These are phyloP conservation scores for Listrodromus nycthemerus DNA, from an alignment of 2,888 invertebrate genomes.

Conservation along the genomic window DNA sequence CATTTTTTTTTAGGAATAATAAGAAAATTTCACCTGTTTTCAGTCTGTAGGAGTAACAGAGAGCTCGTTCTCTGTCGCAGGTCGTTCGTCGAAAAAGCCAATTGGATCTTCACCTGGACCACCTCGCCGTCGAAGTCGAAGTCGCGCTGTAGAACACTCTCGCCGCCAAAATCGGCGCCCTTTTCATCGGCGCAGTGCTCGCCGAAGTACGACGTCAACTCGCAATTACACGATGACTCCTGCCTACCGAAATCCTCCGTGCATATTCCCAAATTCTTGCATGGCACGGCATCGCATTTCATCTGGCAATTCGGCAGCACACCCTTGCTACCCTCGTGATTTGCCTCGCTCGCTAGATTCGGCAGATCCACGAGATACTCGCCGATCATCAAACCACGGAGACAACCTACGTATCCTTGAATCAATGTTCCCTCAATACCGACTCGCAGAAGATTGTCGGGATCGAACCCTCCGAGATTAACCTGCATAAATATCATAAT, in stretches of 20 bases:
- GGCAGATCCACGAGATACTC: constrained; percentile 92
- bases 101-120: constrained; percentile 91
- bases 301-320: constrained; percentile 94
- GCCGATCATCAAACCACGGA: constrained; percentile 94
- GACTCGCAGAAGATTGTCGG: constrained; percentile 88
- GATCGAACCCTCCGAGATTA: constrained; percentile 94
- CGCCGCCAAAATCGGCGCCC: constrained; percentile 95
- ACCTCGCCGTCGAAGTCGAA: constrained; percentile 91
- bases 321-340: constrained; percentile 90
- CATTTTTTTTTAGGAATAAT: neutral
- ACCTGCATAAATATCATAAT: constrained; percentile 89
- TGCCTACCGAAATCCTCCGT: constrained; percentile 95
- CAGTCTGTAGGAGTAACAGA: constrained; percentile 92
- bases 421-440: constrained; percentile 86
- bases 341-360: constrained; percentile 89
- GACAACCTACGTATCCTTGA: constrained; percentile 93
- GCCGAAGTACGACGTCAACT: constrained; percentile 95
- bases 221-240: constrained; percentile 94
- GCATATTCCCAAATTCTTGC: constrained; percentile 94
- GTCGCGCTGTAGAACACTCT: constrained; percentile 92
- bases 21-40: constrained; percentile 88
- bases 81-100: constrained; percentile 94
- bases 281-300: constrained; percentile 95
- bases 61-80: constrained; percentile 92
- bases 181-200: constrained; percentile 94